Evolutionary conservation across 2,888 invertebrate species (phyloP).

Genomic region (Subacronicta megacephala): DNA sequence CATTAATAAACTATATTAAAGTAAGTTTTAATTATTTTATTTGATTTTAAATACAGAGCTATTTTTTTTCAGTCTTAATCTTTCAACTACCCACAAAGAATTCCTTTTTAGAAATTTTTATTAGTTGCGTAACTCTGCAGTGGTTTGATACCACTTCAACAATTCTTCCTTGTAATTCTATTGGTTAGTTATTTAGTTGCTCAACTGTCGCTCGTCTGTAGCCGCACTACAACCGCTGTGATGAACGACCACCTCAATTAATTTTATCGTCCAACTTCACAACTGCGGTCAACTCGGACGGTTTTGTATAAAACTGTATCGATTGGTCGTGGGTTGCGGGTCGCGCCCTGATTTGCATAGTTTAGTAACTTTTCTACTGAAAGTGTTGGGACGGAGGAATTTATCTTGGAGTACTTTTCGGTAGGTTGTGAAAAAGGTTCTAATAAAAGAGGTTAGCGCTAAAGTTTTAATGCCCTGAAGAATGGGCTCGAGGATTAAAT

Average conservation of each 20-base stretch:
- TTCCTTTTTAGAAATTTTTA: too few relatives aligned
- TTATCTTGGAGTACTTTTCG: slow-evolving; percentile 14
- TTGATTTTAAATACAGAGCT: too few relatives aligned
- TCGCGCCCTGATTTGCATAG: slow-evolving; percentile 49
- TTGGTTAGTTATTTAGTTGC: too few relatives aligned
- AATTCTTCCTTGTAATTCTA: too few relatives aligned
- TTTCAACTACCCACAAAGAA: too few relatives aligned
- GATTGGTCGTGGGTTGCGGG: slow-evolving; percentile 16
- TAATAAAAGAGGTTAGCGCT: too few relatives aligned
- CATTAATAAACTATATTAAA: too few relatives aligned
- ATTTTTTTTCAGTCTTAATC: too few relatives aligned
- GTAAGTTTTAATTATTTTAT: too few relatives aligned
- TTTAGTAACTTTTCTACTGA: slow-evolving; percentile 29
- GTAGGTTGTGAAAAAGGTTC: slow-evolving; percentile 7
- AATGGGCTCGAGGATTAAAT: neutral
- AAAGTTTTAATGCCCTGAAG: neutral
- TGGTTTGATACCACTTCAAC: too few relatives aligned
- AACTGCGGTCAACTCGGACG: slow-evolving; percentile 13
- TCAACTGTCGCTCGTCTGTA: neutral
- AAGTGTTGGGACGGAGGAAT: slow-evolving; percentile 28
- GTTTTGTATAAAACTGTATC: slow-evolving; percentile 9
- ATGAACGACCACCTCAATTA: slow-evolving; percentile 10
- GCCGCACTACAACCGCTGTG: slow-evolving; percentile 13
- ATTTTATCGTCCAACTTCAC: slow-evolving; percentile 31
- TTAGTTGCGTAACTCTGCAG: too few relatives aligned